A percentile compares a stretch with the other conserved stretches of the same genome.
phyloP scores from a whole-genome alignment of 2,888 invertebrate species.

The Sicus ferrugineus region DNA sequence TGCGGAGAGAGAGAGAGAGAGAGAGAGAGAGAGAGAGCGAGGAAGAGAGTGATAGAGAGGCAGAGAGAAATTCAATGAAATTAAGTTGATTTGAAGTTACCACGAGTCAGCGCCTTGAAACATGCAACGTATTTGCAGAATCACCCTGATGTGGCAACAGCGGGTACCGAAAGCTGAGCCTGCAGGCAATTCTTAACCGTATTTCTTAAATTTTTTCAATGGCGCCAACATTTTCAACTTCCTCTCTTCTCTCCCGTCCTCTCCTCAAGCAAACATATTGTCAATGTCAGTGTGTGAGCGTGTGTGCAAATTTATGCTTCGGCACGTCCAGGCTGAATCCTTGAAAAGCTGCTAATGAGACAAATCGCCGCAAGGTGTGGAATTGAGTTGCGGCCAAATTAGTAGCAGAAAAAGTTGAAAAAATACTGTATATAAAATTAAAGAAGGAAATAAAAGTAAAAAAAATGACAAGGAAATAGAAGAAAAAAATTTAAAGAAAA shows the following conservation, averaged over 20 bases:
- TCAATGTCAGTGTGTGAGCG: conserved; percentile 24
- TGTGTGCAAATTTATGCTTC: conserved; percentile 22
- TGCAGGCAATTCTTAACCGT: not conserved
- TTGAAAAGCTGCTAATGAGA: conserved; percentile 52
- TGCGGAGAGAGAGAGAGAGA: not conserved
- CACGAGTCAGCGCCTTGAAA: conserved; percentile 11
- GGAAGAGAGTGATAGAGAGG: too few relatives aligned
- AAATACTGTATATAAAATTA: too few relatives aligned
- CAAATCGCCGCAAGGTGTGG: conserved; percentile 57
- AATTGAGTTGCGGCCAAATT: conserved; percentile 34
- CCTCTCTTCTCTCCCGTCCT: too few relatives aligned
- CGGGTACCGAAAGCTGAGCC: not conserved
- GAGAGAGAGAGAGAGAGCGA: too few relatives aligned
- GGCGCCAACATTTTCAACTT: too few relatives aligned
- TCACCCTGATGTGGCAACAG: not conserved
- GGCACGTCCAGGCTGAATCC: conserved; percentile 27
- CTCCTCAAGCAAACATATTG: conserved; percentile 16
- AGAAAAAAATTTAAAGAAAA: too few relatives aligned
- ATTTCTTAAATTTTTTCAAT: not conserved
- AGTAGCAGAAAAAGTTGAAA: too few relatives aligned
- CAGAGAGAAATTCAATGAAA: too few relatives aligned
- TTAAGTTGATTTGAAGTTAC: conserved; percentile 1
- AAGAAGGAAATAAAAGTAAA: too few relatives aligned
- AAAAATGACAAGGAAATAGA: not conserved
- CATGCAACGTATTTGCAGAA: conserved; percentile 13